Conservation (phyloP, 2,797 vertebrate species). For the Schizopygopsis pylzovi region DNA sequence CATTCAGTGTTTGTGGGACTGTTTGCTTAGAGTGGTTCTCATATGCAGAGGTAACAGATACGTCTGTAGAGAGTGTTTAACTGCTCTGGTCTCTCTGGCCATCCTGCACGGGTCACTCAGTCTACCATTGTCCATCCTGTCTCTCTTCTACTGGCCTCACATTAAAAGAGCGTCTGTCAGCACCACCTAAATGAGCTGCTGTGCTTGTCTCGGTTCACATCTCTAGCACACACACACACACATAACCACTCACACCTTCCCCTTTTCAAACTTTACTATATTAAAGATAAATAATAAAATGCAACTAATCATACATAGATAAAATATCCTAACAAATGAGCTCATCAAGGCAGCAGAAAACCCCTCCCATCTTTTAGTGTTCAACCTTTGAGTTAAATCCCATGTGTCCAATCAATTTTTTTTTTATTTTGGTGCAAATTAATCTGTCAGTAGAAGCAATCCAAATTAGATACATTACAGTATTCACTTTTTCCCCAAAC, state of each 20-base stretch:
- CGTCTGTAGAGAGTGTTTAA: conserved; percentile 39
- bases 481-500: neutral
- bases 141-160: conserved; percentile 49
- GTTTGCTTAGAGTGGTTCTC: conserved; percentile 53
- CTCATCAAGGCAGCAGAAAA: neutral
- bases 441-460: neutral
- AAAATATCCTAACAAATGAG: neutral
- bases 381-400: neutral
- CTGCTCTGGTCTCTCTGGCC: conserved; percentile 10
- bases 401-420: neutral
- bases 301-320: neutral
- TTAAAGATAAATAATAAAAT: conserved; percentile 3
- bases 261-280: conserved; percentile 14
- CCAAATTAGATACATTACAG: neutral
- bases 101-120: conserved; percentile 50
- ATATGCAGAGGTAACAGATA: conserved; percentile 59
- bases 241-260: neutral
- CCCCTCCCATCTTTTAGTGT: neutral
- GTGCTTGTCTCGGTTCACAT: conserved; percentile 17
- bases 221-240: conserved; percentile 2
- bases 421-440: neutral
- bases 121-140: conserved; percentile 40
- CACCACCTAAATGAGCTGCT: conserved; percentile 34
- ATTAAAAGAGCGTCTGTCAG: conserved; percentile 63
- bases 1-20: conserved; percentile 29